These are phyloP conservation scores for Bugula neritina DNA, from an alignment of 2,888 invertebrate genomes.

Conservation along the genomic window DNA sequence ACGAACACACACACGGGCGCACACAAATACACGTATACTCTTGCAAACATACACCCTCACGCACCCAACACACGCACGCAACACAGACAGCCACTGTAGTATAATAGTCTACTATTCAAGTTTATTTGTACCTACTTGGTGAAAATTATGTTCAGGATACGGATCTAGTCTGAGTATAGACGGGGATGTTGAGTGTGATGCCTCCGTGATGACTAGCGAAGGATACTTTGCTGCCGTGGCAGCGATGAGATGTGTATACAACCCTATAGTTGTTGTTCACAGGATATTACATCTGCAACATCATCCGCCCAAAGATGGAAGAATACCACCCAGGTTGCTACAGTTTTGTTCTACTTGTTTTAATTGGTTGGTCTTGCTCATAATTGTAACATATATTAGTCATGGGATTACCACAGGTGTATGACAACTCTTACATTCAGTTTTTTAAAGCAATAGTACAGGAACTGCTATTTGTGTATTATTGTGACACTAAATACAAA, in stretches of 20 bases:
- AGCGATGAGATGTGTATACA: slow-evolving; percentile 63
- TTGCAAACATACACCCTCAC: no score
- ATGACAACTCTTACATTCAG: no score
- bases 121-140: background rate
- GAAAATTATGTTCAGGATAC: slow-evolving; percentile 56
- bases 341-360: background rate
- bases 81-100: no score
- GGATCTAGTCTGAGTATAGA: slow-evolving; percentile 87
- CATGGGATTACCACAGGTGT: no score
- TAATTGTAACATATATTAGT: background rate
- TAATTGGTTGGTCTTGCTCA: background rate
- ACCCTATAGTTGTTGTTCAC: slow-evolving; percentile 52
- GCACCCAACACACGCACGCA: no score
- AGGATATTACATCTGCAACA: background rate
- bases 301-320: background rate
- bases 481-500: no score
- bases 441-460: no score
- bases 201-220: slow-evolving; percentile 76
- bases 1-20: no score
- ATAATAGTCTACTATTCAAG: no score
- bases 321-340: background rate
- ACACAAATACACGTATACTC: no score
- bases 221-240: slow-evolving; percentile 81
- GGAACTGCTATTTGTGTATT: no score
- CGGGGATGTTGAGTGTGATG: slow-evolving; percentile 91